phyloP scores from a whole-genome alignment of 1,140 invertebrate genomes.

The Whitmania pigra region DNA sequence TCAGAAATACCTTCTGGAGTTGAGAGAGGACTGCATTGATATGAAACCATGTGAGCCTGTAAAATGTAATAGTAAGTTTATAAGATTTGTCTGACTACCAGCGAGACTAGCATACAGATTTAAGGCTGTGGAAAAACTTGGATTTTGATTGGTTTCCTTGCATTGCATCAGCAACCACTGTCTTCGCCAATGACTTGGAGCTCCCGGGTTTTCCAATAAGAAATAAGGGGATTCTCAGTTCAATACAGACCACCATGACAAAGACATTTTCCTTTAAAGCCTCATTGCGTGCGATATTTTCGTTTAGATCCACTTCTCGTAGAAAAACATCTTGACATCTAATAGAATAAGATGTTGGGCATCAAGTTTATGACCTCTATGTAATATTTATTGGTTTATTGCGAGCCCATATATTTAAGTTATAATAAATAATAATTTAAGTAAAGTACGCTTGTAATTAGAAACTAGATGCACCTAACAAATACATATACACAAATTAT shows the following conservation, averaged over 20 bases:
- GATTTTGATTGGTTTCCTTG: slow-evolving; percentile 29
- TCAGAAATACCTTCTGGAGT: slow-evolving; percentile 37
- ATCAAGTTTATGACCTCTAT: too few species aligned
- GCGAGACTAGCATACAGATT: slow-evolving; percentile 27
- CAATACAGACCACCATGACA: slow-evolving; percentile 38
- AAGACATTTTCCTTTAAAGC: slow-evolving; percentile 38
- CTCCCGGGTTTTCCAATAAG: slow-evolving; percentile 38
- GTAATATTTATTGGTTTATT: too few species aligned
- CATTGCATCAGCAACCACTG: slow-evolving; percentile 36
- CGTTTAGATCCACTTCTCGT: slow-evolving; percentile 29
- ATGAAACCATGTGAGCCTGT: slow-evolving; percentile 36
- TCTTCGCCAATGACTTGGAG: slow-evolving; percentile 37
- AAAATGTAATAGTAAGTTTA: neutral
- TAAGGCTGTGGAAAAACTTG: slow-evolving; percentile 31
- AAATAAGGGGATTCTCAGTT: slow-evolving; percentile 35
- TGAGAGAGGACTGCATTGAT: slow-evolving; percentile 36
- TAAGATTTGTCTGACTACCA: too few species aligned
- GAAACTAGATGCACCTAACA: too few species aligned
- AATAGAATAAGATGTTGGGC: neutral
- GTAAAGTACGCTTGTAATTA: too few species aligned
- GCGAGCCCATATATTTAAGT: too few species aligned
- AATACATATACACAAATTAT: too few species aligned
- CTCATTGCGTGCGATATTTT: slow-evolving; percentile 35
- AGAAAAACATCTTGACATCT: slow-evolving; percentile 35
- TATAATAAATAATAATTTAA: too few species aligned